phyloP scores from a whole-genome alignment of 2,797 vertebrate species.

The Sebastes melanostomus region DNA sequence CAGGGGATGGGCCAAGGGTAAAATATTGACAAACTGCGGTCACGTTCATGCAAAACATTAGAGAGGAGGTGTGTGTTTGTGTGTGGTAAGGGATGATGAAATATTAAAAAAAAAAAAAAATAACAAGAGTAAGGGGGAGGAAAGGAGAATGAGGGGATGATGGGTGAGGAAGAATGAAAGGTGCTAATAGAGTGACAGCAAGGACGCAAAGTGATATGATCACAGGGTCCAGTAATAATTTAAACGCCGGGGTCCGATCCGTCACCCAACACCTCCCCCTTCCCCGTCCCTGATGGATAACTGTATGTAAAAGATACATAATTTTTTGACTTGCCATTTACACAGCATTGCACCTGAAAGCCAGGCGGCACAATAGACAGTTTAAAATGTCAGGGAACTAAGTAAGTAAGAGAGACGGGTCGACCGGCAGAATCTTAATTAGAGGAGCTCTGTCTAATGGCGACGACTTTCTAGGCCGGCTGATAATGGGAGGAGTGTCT shows the following conservation, averaged over 20 bases:
- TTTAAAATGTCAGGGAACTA: constrained; percentile 90
- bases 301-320: constrained; percentile 89
- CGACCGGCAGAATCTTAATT: constrained; percentile 85
- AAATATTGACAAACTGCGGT: constrained; percentile 85
- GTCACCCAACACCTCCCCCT: constrained; percentile 53
- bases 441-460: constrained; percentile 81
- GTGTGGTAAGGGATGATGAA: constrained; percentile 23
- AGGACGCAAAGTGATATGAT: constrained; percentile 77
- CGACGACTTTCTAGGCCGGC: constrained; percentile 48
- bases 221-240: constrained; percentile 81
- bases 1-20: constrained; percentile 83
- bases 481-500: constrained; percentile 40
- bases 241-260: constrained; percentile 72
- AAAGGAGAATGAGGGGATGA: background rate
- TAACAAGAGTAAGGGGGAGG: background rate
- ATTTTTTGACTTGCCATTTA: constrained; percentile 88
- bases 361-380: constrained; percentile 86
- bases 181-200: constrained; percentile 74
- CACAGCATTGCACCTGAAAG: constrained; percentile 88
- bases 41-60: constrained; percentile 66
- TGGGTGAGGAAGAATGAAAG: constrained; percentile 39
- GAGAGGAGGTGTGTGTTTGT: constrained; percentile 38
- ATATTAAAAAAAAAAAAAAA: constrained; percentile 42
- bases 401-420: constrained; percentile 87
- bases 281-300: constrained; percentile 78